A percentile compares a stretch with the other conserved stretches of the same genome.
phyloP scores from a whole-genome alignment of 1,140 invertebrate genomes.

The Procambarus virginalis region DNA sequence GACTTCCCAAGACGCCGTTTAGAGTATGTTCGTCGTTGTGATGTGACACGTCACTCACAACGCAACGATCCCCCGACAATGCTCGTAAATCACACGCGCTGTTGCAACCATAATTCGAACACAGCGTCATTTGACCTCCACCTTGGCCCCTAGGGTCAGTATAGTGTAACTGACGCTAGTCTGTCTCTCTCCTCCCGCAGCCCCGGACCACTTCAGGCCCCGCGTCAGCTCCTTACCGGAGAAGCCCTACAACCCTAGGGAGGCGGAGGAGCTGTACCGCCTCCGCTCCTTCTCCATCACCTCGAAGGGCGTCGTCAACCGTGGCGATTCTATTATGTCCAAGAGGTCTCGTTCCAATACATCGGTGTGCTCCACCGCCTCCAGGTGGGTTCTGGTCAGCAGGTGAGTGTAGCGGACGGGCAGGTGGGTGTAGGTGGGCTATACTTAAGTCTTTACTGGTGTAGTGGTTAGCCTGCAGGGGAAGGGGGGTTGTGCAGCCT shows the following conservation, averaged over 20 bases:
- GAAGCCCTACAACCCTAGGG: slow-evolving; percentile 86
- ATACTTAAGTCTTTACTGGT: too few relatives aligned
- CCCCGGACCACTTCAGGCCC: slow-evolving; percentile 86
- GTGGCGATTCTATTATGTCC: slow-evolving; percentile 90
- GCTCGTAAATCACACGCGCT: too few relatives aligned
- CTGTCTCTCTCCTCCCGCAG: slow-evolving; percentile 74
- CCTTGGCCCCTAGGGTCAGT: too few relatives aligned
- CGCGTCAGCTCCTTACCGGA: slow-evolving; percentile 88
- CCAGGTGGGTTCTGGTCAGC: slow-evolving; percentile 81
- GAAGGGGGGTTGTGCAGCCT: background rate
- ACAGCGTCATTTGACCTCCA: too few relatives aligned
- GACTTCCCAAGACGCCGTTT: too few relatives aligned
- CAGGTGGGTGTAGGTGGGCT: background rate
- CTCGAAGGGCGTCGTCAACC: slow-evolving; percentile 91
- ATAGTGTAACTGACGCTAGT: background rate
- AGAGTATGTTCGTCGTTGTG: too few relatives aligned
- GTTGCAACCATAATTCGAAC: too few relatives aligned
- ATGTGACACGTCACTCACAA: too few relatives aligned
- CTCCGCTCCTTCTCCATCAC: slow-evolving; percentile 90
- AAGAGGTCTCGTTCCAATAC: slow-evolving; percentile 78
- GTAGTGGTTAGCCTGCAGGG: background rate
- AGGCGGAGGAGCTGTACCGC: slow-evolving; percentile 85
- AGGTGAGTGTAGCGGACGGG: background rate
- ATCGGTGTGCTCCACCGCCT: slow-evolving; percentile 76
- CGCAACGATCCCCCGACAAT: too few relatives aligned